Evolutionary conservation across 1,140 invertebrate genomes (phyloP), one percentile per base, ranked within the genome.

Genomic region (Danaus melanippus): DNA sequence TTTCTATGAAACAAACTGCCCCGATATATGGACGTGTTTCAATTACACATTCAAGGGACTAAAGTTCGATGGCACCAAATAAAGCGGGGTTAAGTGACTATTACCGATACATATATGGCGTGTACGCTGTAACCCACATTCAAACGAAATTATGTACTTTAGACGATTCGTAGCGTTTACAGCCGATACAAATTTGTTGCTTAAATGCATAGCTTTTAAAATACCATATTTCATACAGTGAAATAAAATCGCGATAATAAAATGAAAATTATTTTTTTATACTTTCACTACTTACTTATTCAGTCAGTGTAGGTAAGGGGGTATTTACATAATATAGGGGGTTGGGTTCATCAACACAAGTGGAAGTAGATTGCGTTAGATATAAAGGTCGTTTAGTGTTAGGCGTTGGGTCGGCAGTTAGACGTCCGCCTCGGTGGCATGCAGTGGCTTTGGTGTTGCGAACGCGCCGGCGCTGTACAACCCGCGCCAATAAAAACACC

Each of bases 391-490:
- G 64, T 55, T 54, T 57, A 62, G 57, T 65, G 62, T 53, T 66
- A 60, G 60, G 62, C 60, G 60, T 50, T 50, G 50, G 42, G 53
- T 50, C 12, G 49, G 51, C 64, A 54, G 66, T 72, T 61, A 71
- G 76, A 64, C 77, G 86, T 67, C 70, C 81, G 76, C 83, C 69
- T 73, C 61, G 69, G 56, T 57, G 81, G 73, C 66, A 80, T 81
- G 84, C 85, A 84, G 79, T 76, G 82, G 68, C 75, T 83, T 48
- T 85, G 79, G 64, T 85, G 79, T 67, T 80, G 77, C 55, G 69
- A 62, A 44, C 42, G 56, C 44, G 61, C 56, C 46, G 61, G 55
- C 55, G 57, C 71, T 59, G 69, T 77, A 46, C 70, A 60, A 41
- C 67, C 75, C 62, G 62, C 74, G 50, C 64, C 66, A 44, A 32